Evolutionary conservation across 2,113 vertebrate species (phyloP).

Genomic region (Bubo blakistoni): DNA sequence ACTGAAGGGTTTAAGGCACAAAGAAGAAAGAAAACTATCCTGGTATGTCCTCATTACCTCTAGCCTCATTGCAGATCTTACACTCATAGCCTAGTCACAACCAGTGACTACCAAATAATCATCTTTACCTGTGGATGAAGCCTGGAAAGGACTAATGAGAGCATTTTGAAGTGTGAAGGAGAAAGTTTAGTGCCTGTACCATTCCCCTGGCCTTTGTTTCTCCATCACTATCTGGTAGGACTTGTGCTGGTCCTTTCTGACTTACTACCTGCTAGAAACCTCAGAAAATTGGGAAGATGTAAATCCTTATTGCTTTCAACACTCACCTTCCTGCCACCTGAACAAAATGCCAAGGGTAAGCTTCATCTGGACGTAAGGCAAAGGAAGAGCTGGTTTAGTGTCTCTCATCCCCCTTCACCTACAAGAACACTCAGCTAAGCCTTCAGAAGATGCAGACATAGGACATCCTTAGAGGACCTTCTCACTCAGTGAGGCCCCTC

Average conservation of each 20-base stretch:
- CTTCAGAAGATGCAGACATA: neutral
- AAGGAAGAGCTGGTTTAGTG: neutral
- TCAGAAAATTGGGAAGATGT: neutral
- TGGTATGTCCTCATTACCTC: neutral
- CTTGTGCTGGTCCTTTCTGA: neutral
- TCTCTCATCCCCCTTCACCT: neutral
- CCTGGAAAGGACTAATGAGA: neutral
- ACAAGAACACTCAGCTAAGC: neutral
- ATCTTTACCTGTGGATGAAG: neutral
- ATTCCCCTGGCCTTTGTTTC: neutral
- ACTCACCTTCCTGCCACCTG: neutral
- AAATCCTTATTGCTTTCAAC: neutral
- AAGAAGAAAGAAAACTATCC: neutral
- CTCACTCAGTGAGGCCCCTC: neutral
- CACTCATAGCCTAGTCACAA: neutral
- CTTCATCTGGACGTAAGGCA: neutral
- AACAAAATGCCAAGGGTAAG: neutral
- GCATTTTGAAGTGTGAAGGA: neutral
- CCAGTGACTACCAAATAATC: neutral
- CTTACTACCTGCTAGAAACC: neutral
- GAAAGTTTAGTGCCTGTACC: neutral
- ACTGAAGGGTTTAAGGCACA: neutral
- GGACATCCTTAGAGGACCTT: neutral
- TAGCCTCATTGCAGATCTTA: neutral
- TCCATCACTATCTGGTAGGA: neutral